phyloP scores from a whole-genome alignment of 1,140 invertebrate genomes.

The Gerris buenoi region DNA sequence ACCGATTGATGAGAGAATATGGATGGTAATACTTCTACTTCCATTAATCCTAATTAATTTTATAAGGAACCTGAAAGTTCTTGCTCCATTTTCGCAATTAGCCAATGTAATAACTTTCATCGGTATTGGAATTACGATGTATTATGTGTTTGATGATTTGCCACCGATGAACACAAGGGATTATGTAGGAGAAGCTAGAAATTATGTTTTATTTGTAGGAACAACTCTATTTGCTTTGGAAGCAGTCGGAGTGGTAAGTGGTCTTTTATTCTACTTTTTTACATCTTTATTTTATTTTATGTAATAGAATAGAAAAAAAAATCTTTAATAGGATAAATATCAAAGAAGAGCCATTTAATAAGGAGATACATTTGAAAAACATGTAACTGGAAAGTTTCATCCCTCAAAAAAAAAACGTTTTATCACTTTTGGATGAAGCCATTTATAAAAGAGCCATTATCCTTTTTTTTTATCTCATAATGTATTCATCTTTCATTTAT shows the following conservation, averaged over 20 bases:
- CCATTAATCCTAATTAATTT: slow-evolving; percentile 54
- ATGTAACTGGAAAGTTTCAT: too few relatives aligned
- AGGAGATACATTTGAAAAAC: too few relatives aligned
- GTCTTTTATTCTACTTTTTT: background rate
- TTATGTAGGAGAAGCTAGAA: slow-evolving; percentile 36
- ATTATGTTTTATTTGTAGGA: slow-evolving; percentile 63
- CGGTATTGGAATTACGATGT: slow-evolving; percentile 52
- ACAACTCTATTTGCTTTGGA: slow-evolving; percentile 78
- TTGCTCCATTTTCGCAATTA: slow-evolving; percentile 64
- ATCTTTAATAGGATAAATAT: too few relatives aligned
- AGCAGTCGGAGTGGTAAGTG: slow-evolving; percentile 69
- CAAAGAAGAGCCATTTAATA: too few relatives aligned
- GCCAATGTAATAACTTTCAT: slow-evolving; percentile 59
- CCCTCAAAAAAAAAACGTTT: too few relatives aligned
- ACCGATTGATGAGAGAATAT: slow-evolving; percentile 31
- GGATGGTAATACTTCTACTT: slow-evolving; percentile 46
- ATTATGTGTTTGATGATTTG: slow-evolving; percentile 44
- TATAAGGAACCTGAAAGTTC: slow-evolving; percentile 57
- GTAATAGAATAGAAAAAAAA: too few relatives aligned
- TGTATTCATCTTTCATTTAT: too few relatives aligned
- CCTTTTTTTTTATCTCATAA: too few relatives aligned
- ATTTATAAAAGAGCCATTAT: too few relatives aligned
- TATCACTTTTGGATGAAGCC: too few relatives aligned
- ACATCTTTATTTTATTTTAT: too few relatives aligned
- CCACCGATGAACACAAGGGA: slow-evolving; percentile 40